phyloP scores from a whole-genome alignment of 2,113 vertebrate genomes.

The Alces alces region DNA sequence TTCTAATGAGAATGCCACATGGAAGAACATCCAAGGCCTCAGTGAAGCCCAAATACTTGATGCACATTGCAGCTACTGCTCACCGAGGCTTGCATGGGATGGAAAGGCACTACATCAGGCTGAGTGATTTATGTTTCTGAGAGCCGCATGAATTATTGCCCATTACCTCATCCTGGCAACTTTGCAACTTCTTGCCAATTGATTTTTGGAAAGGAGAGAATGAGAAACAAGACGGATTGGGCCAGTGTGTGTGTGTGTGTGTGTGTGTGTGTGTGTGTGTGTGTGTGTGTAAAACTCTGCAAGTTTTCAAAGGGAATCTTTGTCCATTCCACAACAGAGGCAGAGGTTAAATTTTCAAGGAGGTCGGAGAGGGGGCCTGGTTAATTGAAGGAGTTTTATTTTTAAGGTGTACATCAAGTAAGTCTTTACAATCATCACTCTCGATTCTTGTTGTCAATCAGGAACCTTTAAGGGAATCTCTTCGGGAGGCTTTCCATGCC shows the following conservation, averaged over 20 bases:
- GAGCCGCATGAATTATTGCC: conserved; percentile 28
- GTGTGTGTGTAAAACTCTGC: not conserved
- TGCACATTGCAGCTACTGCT: conserved; percentile 10
- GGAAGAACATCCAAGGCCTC: not conserved
- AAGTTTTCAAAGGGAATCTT: not conserved
- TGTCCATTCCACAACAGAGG: not conserved
- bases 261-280: not conserved
- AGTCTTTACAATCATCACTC: not conserved
- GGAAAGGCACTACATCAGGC: not conserved
- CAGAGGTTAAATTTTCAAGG: not conserved
- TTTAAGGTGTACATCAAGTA: not conserved
- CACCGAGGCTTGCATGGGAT: not conserved
- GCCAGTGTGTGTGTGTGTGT: not conserved
- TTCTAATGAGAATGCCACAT: conserved; percentile 31
- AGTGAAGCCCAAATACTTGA: not conserved
- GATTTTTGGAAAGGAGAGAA: conserved; percentile 53
- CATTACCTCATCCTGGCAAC: conserved; percentile 42
- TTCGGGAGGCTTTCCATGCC: not conserved
- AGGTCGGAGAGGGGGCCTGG: not conserved
- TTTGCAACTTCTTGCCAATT: conserved; percentile 25
- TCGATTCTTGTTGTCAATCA: not conserved
- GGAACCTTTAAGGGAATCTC: not conserved
- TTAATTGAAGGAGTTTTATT: not conserved
- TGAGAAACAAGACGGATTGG: not conserved
- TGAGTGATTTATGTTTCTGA: conserved; percentile 29